Base-by-base conservation (phyloP, 1,140 invertebrate genomes). In the Metopolophium dirhodum region DNA sequence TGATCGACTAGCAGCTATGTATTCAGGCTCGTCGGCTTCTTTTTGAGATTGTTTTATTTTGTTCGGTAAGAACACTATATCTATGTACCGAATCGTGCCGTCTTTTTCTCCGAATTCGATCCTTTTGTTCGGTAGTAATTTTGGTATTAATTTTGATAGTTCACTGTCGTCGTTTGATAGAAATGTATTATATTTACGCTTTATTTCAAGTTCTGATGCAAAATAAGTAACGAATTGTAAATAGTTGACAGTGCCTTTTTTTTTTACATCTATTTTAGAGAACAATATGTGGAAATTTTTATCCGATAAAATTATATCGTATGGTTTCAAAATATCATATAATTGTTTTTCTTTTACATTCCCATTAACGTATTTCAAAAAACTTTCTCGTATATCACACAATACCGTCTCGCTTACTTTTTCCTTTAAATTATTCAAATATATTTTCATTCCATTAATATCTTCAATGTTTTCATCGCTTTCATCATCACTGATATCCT, bases 221-320 rank as follows among this genome's bases (percentile, higher is more conserved):
- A 91, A 30, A 47, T 91, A 91, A n/a, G 37, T 20, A 22, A 91
- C 14, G 4, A 91, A 91, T 45, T 82, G 90, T 45, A 91, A 68
- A 68, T 49, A 91, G 18, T 77, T 77, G 20, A 77, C 41, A 1
- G 61, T n/a, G 11, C 90, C 61, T 11, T 91, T 45, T 91, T 91
- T 91, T n/a, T 77, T 77, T 1, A 68, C 37, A 45, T 91, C 90
- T 9, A 91, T 91, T 49, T 91, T 91, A 47, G 57, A 54, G 8
- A 91, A 91, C 61, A 91, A 35, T 4, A 61, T 11, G 11, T 45
- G 37, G 6, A 91, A 47, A 7, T 91, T 30, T 49, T 91, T n/a
- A 22, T 47, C 18, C 1, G 90, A 91, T 0, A 82, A 68, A 41
- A 30, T 35, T 9, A 91, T n/a, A 45, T 77, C 8, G 14, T 91